Base-by-base conservation (phyloP, 2,113 vertebrate genomes). In the Hipposideros armiger region DNA sequence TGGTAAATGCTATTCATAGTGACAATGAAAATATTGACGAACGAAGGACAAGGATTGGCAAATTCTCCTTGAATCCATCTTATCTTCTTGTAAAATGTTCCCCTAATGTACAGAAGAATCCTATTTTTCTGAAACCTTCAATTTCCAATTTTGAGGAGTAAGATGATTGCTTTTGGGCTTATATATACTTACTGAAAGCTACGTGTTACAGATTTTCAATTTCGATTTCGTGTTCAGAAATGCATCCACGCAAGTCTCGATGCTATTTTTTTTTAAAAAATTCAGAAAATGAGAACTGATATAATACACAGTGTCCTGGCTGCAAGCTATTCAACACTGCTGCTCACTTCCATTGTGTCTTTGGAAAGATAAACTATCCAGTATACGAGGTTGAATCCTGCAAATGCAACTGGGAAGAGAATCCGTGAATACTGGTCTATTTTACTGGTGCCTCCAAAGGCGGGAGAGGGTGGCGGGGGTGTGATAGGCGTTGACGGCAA, bases 311-410 rank as follows among this genome's bases (percentile, higher is more conserved):
- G 76, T 72, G 13, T 73, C 60, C 47, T 3, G 77, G 42, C 19
- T 13, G 28, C 89, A 24, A 62, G 74, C 72, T 96, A 93, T 81
- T 91, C 95, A 85, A 98, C 70, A 64, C 95, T 98, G 95, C 98
- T 99, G 98, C 99, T 99, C 52, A 98, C 98, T 98, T 99, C 99
- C 99, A 99, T 99, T 7, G 99, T 99, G 98, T 99, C 99, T 98
- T 99, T 99, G 95, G 99, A 99, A 97, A 99, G 99, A 97, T 99
- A 99, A 96, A 99, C 99, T 16, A 99, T 98, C 99, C 99, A 99
- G 98, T 99, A 99, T 24, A 99, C 99, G 87, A 99, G 98, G 98
- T 99, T 99, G 98, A 99, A 99, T 96, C 99, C 99, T 89, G 99
- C 99, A 97, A 99, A 99, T 4, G 99, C 99, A 93, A 99, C 99